Conservation (phyloP, 2,797 vertebrate genomes). For the Clarias laeviceps region DNA sequence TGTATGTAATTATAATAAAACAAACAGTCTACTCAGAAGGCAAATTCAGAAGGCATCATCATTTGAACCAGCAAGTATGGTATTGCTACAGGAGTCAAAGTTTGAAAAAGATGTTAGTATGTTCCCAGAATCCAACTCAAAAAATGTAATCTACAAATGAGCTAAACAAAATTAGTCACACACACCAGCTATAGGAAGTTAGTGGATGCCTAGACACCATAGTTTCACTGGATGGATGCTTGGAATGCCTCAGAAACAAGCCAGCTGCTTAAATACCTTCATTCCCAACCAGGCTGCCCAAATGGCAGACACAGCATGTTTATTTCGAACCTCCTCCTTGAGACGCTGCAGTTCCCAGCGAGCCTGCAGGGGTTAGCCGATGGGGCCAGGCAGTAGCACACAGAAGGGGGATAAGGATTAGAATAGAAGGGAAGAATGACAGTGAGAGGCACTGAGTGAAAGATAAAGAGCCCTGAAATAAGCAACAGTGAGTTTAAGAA, state of each 20-base stretch:
- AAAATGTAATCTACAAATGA: slow-evolving; percentile 29
- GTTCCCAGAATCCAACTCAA: slow-evolving; percentile 31
- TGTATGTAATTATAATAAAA: neutral
- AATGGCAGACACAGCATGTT: slow-evolving; percentile 96
- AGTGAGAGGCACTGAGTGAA: slow-evolving; percentile 34
- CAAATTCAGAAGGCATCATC: slow-evolving; percentile 1
- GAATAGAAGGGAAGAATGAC: slow-evolving; percentile 48
- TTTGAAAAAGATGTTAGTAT: slow-evolving; percentile 24
- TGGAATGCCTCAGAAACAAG: slow-evolving; percentile 40
- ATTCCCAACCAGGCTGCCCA: slow-evolving; percentile 99
- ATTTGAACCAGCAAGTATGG: slow-evolving; percentile 9
- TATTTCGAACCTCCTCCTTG: slow-evolving; percentile 95
- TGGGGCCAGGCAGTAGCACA: slow-evolving; percentile 56
- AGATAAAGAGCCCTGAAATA: slow-evolving; percentile 58
- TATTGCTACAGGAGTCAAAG: neutral
- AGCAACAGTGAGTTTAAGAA: slow-evolving; percentile 59
- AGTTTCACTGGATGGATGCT: slow-evolving; percentile 25
- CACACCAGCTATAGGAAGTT: slow-evolving; percentile 28
- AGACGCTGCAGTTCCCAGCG: slow-evolving; percentile 93
- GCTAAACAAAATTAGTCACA: slow-evolving; percentile 36
- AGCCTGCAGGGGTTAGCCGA: slow-evolving; percentile 80
- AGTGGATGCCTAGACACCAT: slow-evolving; percentile 16
- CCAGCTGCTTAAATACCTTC: slow-evolving; percentile 88
- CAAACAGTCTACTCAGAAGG: neutral
- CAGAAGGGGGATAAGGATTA: slow-evolving; percentile 52